Conservation (phyloP, 2,888 invertebrate species). For the Mayetiola destructor region DNA sequence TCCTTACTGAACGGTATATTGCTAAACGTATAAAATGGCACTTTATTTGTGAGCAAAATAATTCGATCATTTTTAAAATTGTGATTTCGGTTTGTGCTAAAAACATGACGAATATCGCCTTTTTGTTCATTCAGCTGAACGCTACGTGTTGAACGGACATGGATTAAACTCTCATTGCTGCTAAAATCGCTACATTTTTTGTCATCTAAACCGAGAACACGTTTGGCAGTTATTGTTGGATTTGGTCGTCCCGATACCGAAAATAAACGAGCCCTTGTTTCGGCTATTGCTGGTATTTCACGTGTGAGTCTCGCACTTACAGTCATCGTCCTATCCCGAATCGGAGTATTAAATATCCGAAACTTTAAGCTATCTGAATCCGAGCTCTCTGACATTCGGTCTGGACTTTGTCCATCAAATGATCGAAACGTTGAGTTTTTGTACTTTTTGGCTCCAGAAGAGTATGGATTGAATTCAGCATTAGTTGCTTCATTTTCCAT, state of each 20-base stretch:
- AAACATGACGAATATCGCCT: conserved; percentile 39
- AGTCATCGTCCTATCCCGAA: conserved; percentile 36
- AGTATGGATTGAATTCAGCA: conserved; percentile 35
- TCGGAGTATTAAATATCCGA: conserved; percentile 39
- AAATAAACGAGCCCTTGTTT: conserved; percentile 29
- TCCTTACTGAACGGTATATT: conserved; percentile 69
- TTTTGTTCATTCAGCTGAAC: conserved; percentile 41
- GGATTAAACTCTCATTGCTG: conserved; percentile 67
- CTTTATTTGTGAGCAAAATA: conserved; percentile 61
- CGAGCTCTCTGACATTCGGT: conserved; percentile 51
- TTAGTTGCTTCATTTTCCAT: conserved; percentile 36
- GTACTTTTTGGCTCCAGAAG: not conserved
- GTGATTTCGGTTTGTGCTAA: conserved; percentile 43
- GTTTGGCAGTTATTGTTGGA: conserved; percentile 17
- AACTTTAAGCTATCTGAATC: conserved; percentile 58
- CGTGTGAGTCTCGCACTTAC: not conserved
- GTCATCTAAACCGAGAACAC: conserved; percentile 24
- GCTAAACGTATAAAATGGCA: conserved; percentile 76
- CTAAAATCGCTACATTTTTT: conserved; percentile 39
- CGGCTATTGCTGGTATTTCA: conserved; percentile 19
- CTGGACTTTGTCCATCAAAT: conserved; percentile 32
- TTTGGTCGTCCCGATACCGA: conserved; percentile 30
- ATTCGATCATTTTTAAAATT: conserved; percentile 67
- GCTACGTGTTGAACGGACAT: conserved; percentile 26
- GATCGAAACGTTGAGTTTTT: conserved; percentile 26